Evolutionary conservation across 2,797 vertebrate genomes (phyloP), one percentile per base, ranked within the genome.

Genomic region (Chelmon rostratus): DNA sequence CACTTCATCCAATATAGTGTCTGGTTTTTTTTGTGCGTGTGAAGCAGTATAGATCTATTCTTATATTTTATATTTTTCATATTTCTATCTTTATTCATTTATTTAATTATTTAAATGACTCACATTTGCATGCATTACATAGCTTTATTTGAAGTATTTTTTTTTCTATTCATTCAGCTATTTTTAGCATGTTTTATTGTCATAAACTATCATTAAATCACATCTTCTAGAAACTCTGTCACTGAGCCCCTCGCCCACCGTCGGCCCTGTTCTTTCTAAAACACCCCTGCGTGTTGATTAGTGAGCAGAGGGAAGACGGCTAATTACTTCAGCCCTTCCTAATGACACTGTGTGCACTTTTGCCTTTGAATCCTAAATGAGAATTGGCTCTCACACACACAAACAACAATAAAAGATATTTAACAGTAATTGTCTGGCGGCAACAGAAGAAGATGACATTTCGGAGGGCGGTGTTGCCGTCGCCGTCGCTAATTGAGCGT

Each of bases 321-420:
- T 85, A 81, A 90, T 89, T 80, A 75, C 81, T 66, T 38, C 47
- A 49, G 58, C 47, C 81, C 37, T 52, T 44, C 71, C 52, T 79
- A 84, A 86, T 70, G 82, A 87, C 76, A 21, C 78, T 0, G 44
- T 54, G 79, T 82, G 73, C 86, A 73, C 68, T 84, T 89, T 67
- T 67, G 49, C 76, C 64, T 83, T 79, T 78, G 71, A 83, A 79
- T 59, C 40, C 77, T 77, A 68, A 86, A 81, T 76, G 85, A 83
- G 75, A 77, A 75, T 19, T 49, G 82, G 59, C 76, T 82, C 58
- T 50, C 28, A 3, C 54, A 23, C 58, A 63, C 71, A 70, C 83
- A 85, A 89, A 88, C 81, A 88, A 84, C 81, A 86, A 83, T 80
- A 71, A 86, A 83, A 81, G 67, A 75, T 87, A 86, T 91, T 90